Evolutionary conservation across 2,888 invertebrate genomes (phyloP), one percentile per base, ranked within the genome.

Genomic region (Chesias legatella): DNA sequence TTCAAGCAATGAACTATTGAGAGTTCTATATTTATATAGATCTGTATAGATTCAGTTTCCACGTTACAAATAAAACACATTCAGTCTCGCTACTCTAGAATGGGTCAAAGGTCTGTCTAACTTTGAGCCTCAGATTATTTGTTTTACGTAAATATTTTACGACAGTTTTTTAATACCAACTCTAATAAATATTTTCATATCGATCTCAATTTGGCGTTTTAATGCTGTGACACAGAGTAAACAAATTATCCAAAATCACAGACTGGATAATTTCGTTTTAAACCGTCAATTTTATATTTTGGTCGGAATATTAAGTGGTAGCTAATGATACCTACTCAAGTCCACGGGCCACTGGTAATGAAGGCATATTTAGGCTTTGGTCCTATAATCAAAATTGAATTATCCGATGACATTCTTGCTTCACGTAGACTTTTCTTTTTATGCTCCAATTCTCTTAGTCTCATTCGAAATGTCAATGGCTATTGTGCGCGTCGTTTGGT

Each of bases 381-480:
- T 83, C 79, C 86, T 88, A 85, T 86, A 86, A 88, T 88, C 88
- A 88, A 88, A 88, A 85, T 85, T 86, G 79, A 88, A 88, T 88
- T 88, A 88, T 79, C 77, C 62, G 73, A 73, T 83, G 88, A 88
- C 86, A 84, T 81, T 88, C 81, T 82, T 79, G 71, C 71, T 70
- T 65, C 64, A 75, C 64, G 58, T 68, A 61, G 70, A 75, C 73
- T 80, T 84, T 86, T 81, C 77, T 83, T 83, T 81, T 84, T 84
- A 71, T 77, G 85, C 84, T 86, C 88, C 80, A 83, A 78, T 86
- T 86, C 80, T 64, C 64, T 67, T 58, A 58, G 62, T 61, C 61
- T 69, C 69, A 79, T 80, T 84, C 79, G 72, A 77, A 74, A 79
- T 79, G 76, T 78, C 78, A 73, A 82, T 78, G 69, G 50, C 58